phyloP scores from a whole-genome alignment of 2,113 vertebrate genomes.

The Edolisoma coerulescens region DNA sequence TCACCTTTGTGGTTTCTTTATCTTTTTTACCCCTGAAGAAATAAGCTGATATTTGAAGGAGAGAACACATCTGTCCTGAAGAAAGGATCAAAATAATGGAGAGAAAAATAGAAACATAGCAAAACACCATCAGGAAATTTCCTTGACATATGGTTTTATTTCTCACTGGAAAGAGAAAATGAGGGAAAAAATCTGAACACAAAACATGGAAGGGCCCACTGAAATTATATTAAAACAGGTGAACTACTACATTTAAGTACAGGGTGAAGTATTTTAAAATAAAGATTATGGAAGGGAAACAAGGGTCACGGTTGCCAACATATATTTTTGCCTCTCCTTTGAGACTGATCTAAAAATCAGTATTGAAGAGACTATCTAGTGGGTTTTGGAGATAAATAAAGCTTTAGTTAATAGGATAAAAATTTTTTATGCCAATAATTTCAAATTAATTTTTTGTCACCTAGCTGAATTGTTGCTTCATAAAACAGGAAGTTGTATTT shows the following conservation, averaged over 20 bases:
- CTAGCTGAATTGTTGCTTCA: neutral
- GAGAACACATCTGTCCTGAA: neutral
- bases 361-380: neutral
- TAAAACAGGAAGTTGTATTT: neutral
- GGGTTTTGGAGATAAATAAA: neutral
- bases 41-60: neutral
- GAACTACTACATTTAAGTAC: neutral
- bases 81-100: neutral
- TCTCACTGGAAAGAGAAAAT: neutral
- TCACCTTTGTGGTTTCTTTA: neutral
- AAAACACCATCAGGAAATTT: neutral
- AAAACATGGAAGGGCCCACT: neutral
- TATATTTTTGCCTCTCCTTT: neutral
- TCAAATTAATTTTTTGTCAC: neutral
- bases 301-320: rapidly evolving
- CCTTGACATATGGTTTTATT: neutral
- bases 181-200: neutral
- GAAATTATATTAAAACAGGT: neutral
- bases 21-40: neutral
- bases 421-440: neutral
- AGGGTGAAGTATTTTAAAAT: neutral
- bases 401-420: neutral
- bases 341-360: neutral
- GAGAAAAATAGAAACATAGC: neutral
- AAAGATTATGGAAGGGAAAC: neutral